Evolutionary conservation across 92 coral and sea anemone genomes (phyloP).

Genomic region (Metridium senile): DNA sequence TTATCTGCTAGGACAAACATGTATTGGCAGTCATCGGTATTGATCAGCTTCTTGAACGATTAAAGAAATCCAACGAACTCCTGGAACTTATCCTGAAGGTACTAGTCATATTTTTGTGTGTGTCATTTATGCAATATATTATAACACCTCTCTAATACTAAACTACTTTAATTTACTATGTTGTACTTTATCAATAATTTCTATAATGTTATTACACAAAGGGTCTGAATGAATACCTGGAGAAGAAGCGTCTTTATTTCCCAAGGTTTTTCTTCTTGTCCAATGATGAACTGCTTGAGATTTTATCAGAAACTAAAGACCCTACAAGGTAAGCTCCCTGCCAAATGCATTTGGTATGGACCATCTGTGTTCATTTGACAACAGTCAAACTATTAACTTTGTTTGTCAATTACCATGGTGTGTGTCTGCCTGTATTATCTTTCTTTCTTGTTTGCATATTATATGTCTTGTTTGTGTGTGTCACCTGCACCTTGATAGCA

Average conservation of each 20-base stretch:
- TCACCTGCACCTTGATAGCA: no score
- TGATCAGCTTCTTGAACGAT: constrained; percentile 91
- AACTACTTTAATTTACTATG: no score
- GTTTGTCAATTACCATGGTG: no score
- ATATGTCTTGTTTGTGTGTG: no score
- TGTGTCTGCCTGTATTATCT: no score
- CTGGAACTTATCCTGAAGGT: constrained; percentile 98
- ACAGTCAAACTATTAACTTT: no score
- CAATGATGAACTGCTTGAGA: constrained; percentile 94
- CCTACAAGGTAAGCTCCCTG: constrained; percentile 77
- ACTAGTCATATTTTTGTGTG: neutral
- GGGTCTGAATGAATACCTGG: constrained; percentile 98
- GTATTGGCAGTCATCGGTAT: constrained; percentile 92
- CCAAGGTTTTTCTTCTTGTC: constrained; percentile 98
- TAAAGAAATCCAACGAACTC: constrained; percentile 96
- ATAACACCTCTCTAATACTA: no score
- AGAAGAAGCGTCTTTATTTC: constrained; percentile 94
- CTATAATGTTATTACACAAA: no score
- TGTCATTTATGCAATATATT: neutral
- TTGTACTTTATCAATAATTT: no score
- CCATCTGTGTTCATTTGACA: no score
- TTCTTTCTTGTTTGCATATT: no score
- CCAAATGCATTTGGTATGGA: neutral
- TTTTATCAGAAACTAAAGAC: constrained; percentile 95
- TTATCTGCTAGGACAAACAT: constrained; percentile 71